Percentiles rank a stretch among this genome's conserved stretches.
Conservation (phyloP, 2,797 vertebrate species). For the Acipenser transmontanus region DNA sequence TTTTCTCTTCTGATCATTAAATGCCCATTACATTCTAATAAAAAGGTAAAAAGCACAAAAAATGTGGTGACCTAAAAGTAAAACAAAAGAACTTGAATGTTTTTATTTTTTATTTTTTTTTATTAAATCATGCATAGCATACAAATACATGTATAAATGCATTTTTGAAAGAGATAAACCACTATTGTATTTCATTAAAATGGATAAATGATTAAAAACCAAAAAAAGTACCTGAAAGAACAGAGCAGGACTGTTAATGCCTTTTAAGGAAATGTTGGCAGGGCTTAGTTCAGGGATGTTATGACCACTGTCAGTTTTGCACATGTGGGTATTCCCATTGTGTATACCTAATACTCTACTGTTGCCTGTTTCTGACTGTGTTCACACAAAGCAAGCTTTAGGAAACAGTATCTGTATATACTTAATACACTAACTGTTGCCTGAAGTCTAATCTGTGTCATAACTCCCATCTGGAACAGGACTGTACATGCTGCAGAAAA, state of each 20-base stretch:
- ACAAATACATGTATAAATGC: too few species aligned
- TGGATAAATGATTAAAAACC: too few species aligned
- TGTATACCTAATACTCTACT: neutral
- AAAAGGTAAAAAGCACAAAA: too few species aligned
- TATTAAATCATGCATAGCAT: too few species aligned
- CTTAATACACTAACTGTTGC: slow-evolving; percentile 26
- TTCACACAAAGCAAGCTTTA: neutral
- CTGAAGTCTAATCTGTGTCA: slow-evolving; percentile 9
- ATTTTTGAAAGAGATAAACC: too few species aligned
- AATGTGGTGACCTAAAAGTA: too few species aligned
- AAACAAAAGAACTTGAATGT: too few species aligned
- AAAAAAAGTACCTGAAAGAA: too few species aligned
- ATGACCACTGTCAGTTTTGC: neutral
- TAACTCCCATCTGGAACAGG: neutral
- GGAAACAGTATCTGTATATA: slow-evolving; percentile 3
- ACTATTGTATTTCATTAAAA: too few species aligned
- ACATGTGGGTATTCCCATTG: neutral
- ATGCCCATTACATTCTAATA: too few species aligned
- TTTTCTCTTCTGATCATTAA: too few species aligned
- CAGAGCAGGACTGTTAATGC: neutral
- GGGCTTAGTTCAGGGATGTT: neutral
- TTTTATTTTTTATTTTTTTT: too few species aligned
- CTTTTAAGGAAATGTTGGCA: neutral
- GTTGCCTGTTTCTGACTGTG: neutral
- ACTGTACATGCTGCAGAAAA: neutral